A percentile compares a stretch with the other conserved stretches of the same genome.
Evolutionary conservation across 2,113 vertebrate genomes (phyloP).

Genomic region (Alouatta palliata): DNA sequence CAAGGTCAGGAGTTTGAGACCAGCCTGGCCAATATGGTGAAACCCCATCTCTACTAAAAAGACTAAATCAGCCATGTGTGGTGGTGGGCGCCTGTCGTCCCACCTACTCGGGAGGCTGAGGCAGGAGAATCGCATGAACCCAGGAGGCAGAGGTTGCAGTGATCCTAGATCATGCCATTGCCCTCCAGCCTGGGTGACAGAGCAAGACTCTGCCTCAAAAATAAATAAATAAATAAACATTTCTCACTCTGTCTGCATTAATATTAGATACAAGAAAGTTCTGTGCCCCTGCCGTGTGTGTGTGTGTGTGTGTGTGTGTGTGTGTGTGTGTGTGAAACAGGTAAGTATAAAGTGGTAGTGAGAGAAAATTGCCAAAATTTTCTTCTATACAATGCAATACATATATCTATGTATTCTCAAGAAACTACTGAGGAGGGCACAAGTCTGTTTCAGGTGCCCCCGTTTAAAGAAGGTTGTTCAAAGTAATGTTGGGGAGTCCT

Average conservation of each 20-base stretch:
- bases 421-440: background rate
- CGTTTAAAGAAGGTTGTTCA: background rate
- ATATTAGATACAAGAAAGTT: background rate
- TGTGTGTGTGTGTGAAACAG: background rate
- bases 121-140: too few relatives aligned
- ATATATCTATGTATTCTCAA: background rate
- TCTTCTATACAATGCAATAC: background rate
- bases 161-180: too few relatives aligned
- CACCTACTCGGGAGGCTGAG: too few relatives aligned
- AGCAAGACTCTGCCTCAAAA: too few relatives aligned
- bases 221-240: background rate
- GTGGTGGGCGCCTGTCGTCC: too few relatives aligned
- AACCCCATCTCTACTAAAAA: too few relatives aligned
- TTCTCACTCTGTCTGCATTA: background rate
- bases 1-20: too few relatives aligned
- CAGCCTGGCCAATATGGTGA: too few relatives aligned
- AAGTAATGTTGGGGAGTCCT: background rate
- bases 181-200: too few relatives aligned
- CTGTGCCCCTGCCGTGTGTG: background rate
- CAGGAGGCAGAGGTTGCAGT: too few relatives aligned
- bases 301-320: background rate
- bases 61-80: too few relatives aligned
- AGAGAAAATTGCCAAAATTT: background rate
- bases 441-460: background rate
- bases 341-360: rapidly evolving